Conservation (phyloP, 2,797 vertebrate species). For the Enteromius viviparus region DNA sequence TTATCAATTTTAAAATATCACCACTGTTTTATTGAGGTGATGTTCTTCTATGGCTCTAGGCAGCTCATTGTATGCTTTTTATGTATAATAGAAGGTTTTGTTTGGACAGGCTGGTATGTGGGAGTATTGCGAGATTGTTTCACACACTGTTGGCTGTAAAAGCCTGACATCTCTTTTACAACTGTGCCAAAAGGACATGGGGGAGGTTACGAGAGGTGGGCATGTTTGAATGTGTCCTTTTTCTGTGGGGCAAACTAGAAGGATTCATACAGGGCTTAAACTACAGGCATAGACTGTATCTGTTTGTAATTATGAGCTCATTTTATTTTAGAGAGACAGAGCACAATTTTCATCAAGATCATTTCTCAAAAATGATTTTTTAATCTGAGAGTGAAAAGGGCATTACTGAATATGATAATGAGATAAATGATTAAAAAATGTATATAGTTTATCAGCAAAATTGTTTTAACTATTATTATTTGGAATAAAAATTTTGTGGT, state of each 20-base stretch:
- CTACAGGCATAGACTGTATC: background rate
- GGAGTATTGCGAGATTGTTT: constrained; percentile 24
- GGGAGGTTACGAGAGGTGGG: background rate
- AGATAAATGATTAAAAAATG: background rate
- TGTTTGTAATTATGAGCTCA: background rate
- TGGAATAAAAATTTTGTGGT: background rate
- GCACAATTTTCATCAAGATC: background rate
- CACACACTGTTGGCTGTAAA: constrained; percentile 19
- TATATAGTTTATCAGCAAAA: background rate
- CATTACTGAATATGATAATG: background rate
- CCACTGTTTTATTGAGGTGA: background rate
- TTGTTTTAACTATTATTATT: too few relatives aligned
- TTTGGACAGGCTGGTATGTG: background rate
- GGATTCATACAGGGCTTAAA: background rate
- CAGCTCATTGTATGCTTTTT: background rate
- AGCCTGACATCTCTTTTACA: constrained; percentile 6
- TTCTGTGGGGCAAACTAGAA: background rate
- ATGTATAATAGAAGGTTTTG: constrained; percentile 21
- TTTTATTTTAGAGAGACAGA: background rate
- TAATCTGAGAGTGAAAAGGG: background rate
- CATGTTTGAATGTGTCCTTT: constrained; percentile 5
- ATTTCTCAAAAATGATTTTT: background rate
- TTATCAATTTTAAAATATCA: constrained; percentile 6
- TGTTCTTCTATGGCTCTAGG: background rate
- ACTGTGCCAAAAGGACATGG: constrained; percentile 15